These are phyloP conservation scores for Nysson spinosus DNA, from an alignment of 2,888 invertebrate species.

Conservation along the genomic window DNA sequence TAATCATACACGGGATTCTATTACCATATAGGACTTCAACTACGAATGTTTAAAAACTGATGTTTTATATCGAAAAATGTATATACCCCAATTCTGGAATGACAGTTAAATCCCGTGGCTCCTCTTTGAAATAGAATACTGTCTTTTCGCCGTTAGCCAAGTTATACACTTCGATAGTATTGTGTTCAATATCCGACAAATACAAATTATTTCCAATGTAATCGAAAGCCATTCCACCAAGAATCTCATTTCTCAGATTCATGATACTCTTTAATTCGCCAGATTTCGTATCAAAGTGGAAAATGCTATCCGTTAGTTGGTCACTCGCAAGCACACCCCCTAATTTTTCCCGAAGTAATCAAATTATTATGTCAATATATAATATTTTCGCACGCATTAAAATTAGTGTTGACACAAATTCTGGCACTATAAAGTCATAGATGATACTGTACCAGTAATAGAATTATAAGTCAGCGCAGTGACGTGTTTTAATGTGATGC, in stretches of 20 bases:
- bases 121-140: slow-evolving; percentile 80
- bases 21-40: too few species aligned
- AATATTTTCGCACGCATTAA: too few species aligned
- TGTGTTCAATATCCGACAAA: slow-evolving; percentile 83
- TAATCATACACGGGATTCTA: neutral
- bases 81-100: slow-evolving; percentile 83
- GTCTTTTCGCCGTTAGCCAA: slow-evolving; percentile 81
- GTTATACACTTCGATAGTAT: slow-evolving; percentile 83
- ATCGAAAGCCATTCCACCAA: slow-evolving; percentile 83
- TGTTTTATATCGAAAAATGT: too few species aligned
- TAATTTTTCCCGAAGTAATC: too few species aligned
- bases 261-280: slow-evolving; percentile 68
- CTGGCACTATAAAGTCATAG: neutral
- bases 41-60: too few species aligned
- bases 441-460: slow-evolving; percentile 75
- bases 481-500: slow-evolving; percentile 78
- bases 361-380: too few species aligned
- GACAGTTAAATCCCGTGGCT: slow-evolving; percentile 84
- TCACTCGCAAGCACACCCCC: slow-evolving; percentile 62
- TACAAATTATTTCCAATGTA: slow-evolving; percentile 86
- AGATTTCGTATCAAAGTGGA: slow-evolving; percentile 51
- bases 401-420: too few species aligned
- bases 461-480: slow-evolving; percentile 85
- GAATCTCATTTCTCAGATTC: slow-evolving; percentile 76
- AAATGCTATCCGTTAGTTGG: slow-evolving; percentile 53